Conservation (phyloP, 2,888 invertebrate species). For the Leucoptera coffeella region DNA sequence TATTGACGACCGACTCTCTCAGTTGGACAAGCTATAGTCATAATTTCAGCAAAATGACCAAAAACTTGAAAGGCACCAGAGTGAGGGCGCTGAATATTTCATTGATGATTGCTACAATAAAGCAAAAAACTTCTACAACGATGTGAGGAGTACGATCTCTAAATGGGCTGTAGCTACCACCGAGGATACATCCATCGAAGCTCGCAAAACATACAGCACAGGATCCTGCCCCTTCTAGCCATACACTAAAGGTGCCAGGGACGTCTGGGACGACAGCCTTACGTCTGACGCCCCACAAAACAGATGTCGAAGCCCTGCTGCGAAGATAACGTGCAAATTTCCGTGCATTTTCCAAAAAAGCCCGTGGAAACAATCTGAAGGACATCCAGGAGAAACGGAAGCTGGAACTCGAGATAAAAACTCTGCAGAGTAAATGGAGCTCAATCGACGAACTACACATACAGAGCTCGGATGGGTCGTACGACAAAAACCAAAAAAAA, state of each 20-base stretch:
- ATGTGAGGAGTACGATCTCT: no score
- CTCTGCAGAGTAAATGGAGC: conserved; percentile 2
- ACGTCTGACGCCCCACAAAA: background rate
- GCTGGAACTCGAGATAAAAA: conserved; percentile 6
- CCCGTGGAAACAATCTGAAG: conserved; percentile 3
- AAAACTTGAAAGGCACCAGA: no score
- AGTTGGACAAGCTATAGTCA: background rate
- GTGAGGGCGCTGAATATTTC: background rate
- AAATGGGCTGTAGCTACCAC: background rate
- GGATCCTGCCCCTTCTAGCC: background rate
- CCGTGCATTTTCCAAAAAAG: conserved; percentile 3
- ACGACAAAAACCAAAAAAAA: conserved; percentile 1
- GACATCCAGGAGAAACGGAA: conserved; percentile 6
- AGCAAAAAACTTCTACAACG: background rate
- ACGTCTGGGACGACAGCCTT: background rate
- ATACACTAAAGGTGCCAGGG: background rate
- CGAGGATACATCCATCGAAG: background rate
- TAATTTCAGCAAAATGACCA: background rate
- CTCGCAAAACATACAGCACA: background rate
- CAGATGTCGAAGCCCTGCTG: background rate
- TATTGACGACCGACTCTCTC: background rate
- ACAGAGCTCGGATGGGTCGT: background rate
- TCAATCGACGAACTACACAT: conserved; percentile 3
- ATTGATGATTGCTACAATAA: background rate
- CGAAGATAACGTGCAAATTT: conserved; percentile 5